Evolutionary conservation across 2,888 invertebrate species (phyloP).

Genomic region (Operophtera brumata): DNA sequence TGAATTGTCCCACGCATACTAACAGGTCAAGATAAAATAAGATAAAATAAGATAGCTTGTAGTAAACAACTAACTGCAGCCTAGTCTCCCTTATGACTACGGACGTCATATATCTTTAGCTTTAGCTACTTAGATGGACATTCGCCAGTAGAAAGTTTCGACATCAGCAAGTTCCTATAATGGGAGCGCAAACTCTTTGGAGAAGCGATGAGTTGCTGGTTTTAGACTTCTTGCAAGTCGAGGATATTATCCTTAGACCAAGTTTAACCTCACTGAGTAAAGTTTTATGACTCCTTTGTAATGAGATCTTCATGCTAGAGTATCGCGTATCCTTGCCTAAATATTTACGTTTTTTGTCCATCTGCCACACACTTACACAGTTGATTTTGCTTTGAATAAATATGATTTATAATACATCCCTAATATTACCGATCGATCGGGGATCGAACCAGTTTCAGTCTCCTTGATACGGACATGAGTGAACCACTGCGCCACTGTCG

Average conservation of each 20-base stretch:
- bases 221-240: conserved; percentile 13
- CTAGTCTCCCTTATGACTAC: no score
- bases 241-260: conserved; percentile 4
- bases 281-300: background rate
- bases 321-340: background rate
- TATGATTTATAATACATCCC: no score
- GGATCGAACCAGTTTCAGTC: no score
- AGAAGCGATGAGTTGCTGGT: conserved; percentile 19
- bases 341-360: background rate
- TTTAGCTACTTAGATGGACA: conserved; percentile 1
- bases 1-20: no score
- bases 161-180: conserved; percentile 11
- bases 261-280: conserved; percentile 5
- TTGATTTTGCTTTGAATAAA: no score
- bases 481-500: no score
- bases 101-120: background rate
- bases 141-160: conserved; percentile 8
- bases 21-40: no score
- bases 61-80: no score
- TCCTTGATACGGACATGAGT: no score
- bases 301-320: background rate
- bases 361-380: no score
- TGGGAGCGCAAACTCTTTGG: conserved; percentile 8
- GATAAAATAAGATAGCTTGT: no score
- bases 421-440: no score